Percentiles rank a stretch among this genome's conserved stretches.
These are phyloP conservation scores for Danaus melanippus DNA, from an alignment of 1,140 invertebrate species.

Conservation along the genomic window DNA sequence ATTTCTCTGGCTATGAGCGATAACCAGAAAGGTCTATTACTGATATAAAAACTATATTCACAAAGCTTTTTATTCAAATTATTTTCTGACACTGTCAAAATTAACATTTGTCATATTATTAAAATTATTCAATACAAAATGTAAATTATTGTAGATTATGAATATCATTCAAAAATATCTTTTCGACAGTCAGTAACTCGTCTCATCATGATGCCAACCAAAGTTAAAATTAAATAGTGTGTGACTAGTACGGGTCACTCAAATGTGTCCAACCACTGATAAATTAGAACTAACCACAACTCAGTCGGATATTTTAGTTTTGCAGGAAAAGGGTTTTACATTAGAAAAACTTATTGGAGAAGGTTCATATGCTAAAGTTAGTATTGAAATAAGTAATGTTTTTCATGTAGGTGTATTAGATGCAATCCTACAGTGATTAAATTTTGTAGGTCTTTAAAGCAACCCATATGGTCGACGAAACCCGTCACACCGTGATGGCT, in stretches of 20 bases:
- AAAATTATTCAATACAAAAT: conserved; percentile 6
- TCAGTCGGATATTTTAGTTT: conserved; percentile 46
- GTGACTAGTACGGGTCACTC: conserved; percentile 16
- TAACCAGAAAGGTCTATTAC: too few species aligned
- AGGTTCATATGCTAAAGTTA: conserved; percentile 64
- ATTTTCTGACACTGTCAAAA: conserved; percentile 8
- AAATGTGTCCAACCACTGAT: conserved; percentile 45
- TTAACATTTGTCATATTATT: not conserved
- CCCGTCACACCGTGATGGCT: conserved; percentile 67
- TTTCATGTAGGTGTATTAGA: too few species aligned
- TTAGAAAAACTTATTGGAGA: conserved; percentile 57
- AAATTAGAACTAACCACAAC: conserved; percentile 48
- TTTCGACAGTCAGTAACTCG: not conserved
- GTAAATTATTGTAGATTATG: conserved; percentile 7
- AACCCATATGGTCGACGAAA: conserved; percentile 69
- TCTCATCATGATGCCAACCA: conserved; percentile 40
- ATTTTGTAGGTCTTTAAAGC: conserved; percentile 74
- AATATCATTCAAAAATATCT: conserved; percentile 1
- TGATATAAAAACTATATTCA: too few species aligned
- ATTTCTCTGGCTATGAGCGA: too few species aligned
- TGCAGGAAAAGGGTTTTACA: conserved; percentile 58
- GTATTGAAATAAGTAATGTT: conserved; percentile 5
- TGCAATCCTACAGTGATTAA: conserved; percentile 1
- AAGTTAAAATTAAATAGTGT: conserved; percentile 55
- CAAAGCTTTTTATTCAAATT: too few species aligned